Evolutionary conservation across 2,113 vertebrate species (phyloP).

Genomic region (Dasypus novemcinctus): DNA sequence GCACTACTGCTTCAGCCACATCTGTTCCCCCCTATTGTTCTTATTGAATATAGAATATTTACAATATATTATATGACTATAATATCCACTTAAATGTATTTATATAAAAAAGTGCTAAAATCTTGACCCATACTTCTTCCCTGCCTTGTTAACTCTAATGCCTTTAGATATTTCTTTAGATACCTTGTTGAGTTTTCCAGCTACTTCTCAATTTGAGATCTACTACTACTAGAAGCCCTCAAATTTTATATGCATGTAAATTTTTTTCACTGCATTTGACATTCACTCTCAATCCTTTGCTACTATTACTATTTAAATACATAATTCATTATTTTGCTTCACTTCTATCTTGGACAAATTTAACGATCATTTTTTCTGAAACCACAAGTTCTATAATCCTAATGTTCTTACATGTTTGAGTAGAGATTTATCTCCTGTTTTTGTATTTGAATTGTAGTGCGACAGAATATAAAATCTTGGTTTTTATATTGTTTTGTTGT

Average conservation of each 20-base stretch:
- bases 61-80: neutral
- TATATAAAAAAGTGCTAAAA: neutral
- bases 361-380: neutral
- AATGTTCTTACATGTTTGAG: neutral
- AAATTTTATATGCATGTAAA: neutral
- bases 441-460: neutral
- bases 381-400: neutral
- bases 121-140: neutral
- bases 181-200: neutral
- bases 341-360: neutral
- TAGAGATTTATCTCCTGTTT: neutral
- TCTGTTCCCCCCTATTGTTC: neutral
- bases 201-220: neutral
- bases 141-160: neutral
- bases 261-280: neutral
- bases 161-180: neutral
- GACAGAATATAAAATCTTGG: neutral
- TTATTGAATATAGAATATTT: neutral
- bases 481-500: neutral
- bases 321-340: neutral
- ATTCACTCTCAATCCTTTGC: neutral
- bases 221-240: no score
- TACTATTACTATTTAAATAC: neutral
- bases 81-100: neutral
- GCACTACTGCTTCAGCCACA: no score